Percentiles rank a stretch among this genome's conserved stretches.
phyloP scores from a whole-genome alignment of 2,888 invertebrate species.

The Crossocerus cetratus region DNA sequence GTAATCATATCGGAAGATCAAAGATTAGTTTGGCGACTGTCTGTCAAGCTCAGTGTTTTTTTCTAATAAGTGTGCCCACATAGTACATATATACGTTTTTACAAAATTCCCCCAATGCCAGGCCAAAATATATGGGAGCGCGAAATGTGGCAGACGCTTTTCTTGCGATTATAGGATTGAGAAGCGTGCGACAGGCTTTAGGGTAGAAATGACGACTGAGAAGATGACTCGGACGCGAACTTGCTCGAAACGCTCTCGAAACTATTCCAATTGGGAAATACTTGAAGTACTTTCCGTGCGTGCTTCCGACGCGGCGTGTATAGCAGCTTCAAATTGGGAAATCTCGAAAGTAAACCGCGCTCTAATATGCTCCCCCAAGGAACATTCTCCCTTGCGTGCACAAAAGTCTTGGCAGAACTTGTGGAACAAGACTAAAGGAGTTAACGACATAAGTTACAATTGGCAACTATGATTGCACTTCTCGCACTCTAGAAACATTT shows the following conservation, averaged over 20 bases:
- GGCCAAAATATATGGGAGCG: no score
- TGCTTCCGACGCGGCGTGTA: slow-evolving; percentile 18
- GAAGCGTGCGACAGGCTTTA: no score
- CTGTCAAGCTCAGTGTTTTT: background rate
- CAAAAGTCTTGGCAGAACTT: background rate
- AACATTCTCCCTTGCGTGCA: background rate
- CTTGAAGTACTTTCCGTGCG: slow-evolving; percentile 27
- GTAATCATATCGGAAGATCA: background rate
- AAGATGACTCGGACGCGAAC: no score
- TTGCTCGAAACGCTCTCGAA: slow-evolving; percentile 22
- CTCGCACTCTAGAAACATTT: slow-evolving; percentile 33
- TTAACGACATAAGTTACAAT: background rate
- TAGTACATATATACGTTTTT: no score
- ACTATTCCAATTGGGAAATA: slow-evolving; percentile 38
- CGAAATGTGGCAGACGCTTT: no score
- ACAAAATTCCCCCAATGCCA: no score
- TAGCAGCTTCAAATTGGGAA: slow-evolving; percentile 35
- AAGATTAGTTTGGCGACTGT: background rate
- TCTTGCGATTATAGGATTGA: no score
- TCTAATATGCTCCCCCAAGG: background rate
- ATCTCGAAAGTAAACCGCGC: slow-evolving; percentile 14
- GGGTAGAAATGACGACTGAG: no score
- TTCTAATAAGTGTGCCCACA: no score
- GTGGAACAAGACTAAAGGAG: background rate
- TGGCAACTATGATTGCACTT: slow-evolving; percentile 12